phyloP scores from a whole-genome alignment of 1,140 invertebrate species.

The Camponotus vicinus region DNA sequence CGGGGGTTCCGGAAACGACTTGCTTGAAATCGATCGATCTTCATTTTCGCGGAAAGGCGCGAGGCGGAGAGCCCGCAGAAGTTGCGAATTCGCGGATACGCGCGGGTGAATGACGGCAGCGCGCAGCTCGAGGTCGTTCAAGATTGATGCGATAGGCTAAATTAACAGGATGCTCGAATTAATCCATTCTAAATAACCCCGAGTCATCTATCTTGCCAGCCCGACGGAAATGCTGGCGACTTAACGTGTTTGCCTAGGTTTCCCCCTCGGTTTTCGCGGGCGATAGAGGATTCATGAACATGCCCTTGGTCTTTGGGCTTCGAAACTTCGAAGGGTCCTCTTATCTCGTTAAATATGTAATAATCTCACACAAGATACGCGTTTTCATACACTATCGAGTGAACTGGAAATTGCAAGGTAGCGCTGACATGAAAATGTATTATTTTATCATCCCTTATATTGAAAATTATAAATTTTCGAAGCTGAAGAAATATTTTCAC shows the following conservation, averaged over 20 bases:
- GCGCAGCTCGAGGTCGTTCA: constrained; percentile 63
- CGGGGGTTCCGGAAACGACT: not conserved
- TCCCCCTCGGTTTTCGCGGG: not conserved
- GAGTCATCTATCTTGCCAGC: constrained; percentile 71
- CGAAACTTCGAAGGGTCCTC: not conserved
- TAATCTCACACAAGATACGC: not conserved
- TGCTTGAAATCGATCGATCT: constrained; percentile 55
- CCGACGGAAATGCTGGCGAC: constrained; percentile 47
- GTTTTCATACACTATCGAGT: not conserved
- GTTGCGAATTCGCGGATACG: constrained; percentile 32
- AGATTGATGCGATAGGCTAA: constrained; percentile 74
- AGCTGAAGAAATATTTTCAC: too few relatives aligned
- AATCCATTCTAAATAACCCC: constrained; percentile 75
- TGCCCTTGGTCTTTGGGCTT: not conserved
- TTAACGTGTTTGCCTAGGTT: not conserved
- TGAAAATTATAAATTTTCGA: too few relatives aligned
- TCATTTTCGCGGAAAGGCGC: constrained; percentile 55
- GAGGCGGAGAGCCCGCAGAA: constrained; percentile 16
- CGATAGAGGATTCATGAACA: constrained; percentile 27
- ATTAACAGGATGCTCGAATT: constrained; percentile 78
- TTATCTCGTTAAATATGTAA: constrained; percentile 36
- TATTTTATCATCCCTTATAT: not conserved
- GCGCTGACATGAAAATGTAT: not conserved
- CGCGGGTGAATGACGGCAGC: constrained; percentile 25
- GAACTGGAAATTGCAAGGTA: not conserved